Conservation (phyloP, 2,797 vertebrate species). For the Eulemur mongoz region DNA sequence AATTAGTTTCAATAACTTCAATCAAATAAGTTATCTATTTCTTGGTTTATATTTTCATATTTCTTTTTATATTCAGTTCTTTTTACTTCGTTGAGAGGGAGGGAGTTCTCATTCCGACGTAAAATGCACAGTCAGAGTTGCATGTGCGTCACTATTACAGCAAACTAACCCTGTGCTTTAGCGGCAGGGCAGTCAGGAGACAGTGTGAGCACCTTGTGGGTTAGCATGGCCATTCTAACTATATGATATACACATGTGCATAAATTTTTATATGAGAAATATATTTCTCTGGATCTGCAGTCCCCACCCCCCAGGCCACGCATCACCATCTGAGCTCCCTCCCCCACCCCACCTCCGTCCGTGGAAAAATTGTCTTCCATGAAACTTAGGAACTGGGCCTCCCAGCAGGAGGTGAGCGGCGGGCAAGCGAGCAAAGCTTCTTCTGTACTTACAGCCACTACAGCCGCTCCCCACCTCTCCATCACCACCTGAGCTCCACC, state of each 20-base stretch:
- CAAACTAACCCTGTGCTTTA: too few species aligned
- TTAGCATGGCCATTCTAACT: not conserved
- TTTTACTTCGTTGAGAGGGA: not conserved
- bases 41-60: not conserved
- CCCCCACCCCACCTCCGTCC: rapidly evolving
- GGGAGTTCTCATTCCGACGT: not conserved
- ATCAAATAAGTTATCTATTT: not conserved
- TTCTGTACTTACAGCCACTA: too few species aligned
- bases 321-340: too few species aligned
- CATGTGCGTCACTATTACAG: rapidly evolving
- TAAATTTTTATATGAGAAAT: not conserved
- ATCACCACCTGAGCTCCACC: too few species aligned
- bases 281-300: not conserved
- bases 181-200: not conserved
- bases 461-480: too few species aligned
- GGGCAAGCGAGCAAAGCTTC: too few species aligned
- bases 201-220: not conserved
- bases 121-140: not conserved
- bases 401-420: too few species aligned
- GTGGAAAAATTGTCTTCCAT: too few species aligned
- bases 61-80: not conserved
- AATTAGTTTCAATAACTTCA: not conserved
- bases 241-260: rapidly evolving
- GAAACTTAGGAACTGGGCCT: too few species aligned
- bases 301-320: too few species aligned